phyloP scores from a whole-genome alignment of 2,888 invertebrate genomes.

The Drepana falcataria region DNA sequence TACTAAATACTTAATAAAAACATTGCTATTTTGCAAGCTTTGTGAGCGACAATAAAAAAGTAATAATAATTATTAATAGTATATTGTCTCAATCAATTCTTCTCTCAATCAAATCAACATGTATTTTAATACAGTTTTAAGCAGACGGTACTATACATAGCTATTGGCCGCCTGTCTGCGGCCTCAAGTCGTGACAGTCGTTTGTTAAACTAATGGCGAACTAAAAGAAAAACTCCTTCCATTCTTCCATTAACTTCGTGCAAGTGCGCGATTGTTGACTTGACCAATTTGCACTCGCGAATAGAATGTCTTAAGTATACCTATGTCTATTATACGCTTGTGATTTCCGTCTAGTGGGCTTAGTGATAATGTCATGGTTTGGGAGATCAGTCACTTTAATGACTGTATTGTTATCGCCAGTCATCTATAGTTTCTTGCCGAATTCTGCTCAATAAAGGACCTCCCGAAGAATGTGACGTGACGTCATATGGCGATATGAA shows the following conservation, averaged over 20 bases:
- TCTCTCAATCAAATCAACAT: too few relatives aligned
- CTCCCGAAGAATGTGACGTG: too few relatives aligned
- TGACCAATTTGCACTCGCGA: slow-evolving; percentile 62
- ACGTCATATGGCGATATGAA: too few relatives aligned
- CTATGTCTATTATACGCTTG: slow-evolving; percentile 47
- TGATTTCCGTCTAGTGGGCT: slow-evolving; percentile 49
- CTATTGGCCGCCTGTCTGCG: slow-evolving; percentile 7
- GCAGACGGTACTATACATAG: too few relatives aligned
- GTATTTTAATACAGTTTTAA: too few relatives aligned
- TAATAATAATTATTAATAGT: too few relatives aligned
- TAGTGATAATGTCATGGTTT: slow-evolving; percentile 6
- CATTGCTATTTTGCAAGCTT: too few relatives aligned
- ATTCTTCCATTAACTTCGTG: slow-evolving; percentile 56
- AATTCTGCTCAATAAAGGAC: too few relatives aligned
- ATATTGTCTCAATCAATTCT: too few relatives aligned
- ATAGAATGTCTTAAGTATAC: slow-evolving; percentile 50
- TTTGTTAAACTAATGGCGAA: slow-evolving; percentile 67
- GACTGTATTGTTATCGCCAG: slow-evolving; percentile 8
- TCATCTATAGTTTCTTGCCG: too few relatives aligned
- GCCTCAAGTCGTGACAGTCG: slow-evolving; percentile 67
- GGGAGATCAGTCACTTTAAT: slow-evolving; percentile 27
- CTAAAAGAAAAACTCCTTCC: slow-evolving; percentile 62
- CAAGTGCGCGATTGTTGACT: slow-evolving; percentile 55
- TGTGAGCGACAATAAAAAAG: too few relatives aligned
- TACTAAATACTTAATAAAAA: too few relatives aligned